Percentiles rank a stretch among this genome's conserved stretches.
Evolutionary conservation across 2,888 invertebrate species (phyloP).

Genomic region (Eristalis pertinax): DNA sequence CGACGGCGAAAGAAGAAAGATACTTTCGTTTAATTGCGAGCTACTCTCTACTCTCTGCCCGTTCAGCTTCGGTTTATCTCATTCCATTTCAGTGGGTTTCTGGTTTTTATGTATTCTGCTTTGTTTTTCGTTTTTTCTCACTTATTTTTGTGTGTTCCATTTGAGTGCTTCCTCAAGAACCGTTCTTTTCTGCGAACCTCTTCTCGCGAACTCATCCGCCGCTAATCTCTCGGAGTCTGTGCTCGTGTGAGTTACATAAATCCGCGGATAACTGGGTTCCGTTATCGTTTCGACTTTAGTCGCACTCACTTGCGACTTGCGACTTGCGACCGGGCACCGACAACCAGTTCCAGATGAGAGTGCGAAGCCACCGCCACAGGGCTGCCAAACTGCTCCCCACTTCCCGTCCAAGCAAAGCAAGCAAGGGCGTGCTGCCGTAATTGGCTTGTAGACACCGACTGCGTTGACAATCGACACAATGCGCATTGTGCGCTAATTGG

Average conservation of each 20-base stretch:
- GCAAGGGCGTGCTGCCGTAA: not conserved
- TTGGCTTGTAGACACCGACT: conserved; percentile 1
- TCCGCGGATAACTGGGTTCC: conserved; percentile 30
- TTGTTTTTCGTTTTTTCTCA: not conserved
- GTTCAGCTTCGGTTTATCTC: conserved; percentile 28
- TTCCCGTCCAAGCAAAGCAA: not conserved
- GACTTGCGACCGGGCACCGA: too few species aligned
- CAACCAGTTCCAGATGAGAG: not conserved
- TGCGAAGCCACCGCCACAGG: not conserved
- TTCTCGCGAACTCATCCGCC: conserved; percentile 34
- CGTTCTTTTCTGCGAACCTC: conserved; percentile 61
- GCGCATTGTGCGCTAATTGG: conserved; percentile 37
- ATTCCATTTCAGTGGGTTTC: conserved; percentile 28
- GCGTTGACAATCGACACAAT: conserved; percentile 2
- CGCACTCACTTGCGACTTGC: not conserved
- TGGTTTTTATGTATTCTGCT: conserved; percentile 21
- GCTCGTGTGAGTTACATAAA: not conserved
- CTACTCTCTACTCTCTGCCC: conserved; percentile 24
- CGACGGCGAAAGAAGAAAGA: conserved; percentile 39
- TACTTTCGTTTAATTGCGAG: conserved; percentile 71
- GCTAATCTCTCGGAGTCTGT: not conserved
- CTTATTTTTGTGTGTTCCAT: conserved; percentile 29
- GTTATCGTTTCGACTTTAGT: not conserved
- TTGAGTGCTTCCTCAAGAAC: conserved; percentile 64
- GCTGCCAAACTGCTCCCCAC: not conserved